Evolutionary conservation across 2,797 vertebrate genomes (phyloP).

Genomic region (Chrosomus eos): DNA sequence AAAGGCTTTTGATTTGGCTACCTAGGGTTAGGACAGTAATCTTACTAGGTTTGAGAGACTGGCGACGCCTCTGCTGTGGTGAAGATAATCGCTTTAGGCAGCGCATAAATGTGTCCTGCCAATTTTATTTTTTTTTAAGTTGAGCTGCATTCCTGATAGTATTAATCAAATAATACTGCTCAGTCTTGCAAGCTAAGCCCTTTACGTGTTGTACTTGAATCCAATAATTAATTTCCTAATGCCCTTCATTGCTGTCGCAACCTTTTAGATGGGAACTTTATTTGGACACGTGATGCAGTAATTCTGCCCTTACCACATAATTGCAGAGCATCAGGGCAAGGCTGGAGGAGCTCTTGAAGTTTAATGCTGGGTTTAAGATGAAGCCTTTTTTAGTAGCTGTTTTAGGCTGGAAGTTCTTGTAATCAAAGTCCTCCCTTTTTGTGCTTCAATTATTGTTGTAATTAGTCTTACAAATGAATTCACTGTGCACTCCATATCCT

Average conservation of each 20-base stretch:
- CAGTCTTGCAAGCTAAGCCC: constrained; percentile 43
- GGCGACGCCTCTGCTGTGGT: constrained; percentile 7
- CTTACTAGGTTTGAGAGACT: not conserved
- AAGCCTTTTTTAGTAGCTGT: not conserved
- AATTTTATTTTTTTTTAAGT: constrained; percentile 19
- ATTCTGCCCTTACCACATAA: constrained; percentile 35
- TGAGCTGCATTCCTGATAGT: constrained; percentile 44
- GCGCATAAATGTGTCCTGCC: constrained; percentile 35
- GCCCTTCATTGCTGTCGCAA: constrained; percentile 46
- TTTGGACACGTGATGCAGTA: constrained; percentile 49
- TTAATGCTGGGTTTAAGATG: not conserved
- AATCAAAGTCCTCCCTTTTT: not conserved
- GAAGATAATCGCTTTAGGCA: constrained; percentile 28
- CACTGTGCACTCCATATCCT: no score
- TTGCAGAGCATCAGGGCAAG: not conserved
- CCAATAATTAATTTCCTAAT: constrained; percentile 66
- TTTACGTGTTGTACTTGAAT: constrained; percentile 43
- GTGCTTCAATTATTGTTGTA: not conserved
- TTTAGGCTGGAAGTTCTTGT: not conserved
- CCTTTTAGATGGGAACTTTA: constrained; percentile 50
- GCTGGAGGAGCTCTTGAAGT: not conserved
- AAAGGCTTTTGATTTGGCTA: no score
- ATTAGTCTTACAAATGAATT: constrained; percentile 24
- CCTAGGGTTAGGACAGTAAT: not conserved
- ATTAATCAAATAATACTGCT: constrained; percentile 55